Percentiles rank a stretch among this genome's conserved stretches.
Evolutionary conservation across 1,140 invertebrate genomes (phyloP).

Genomic region (Zaprionus lachaisei): DNA sequence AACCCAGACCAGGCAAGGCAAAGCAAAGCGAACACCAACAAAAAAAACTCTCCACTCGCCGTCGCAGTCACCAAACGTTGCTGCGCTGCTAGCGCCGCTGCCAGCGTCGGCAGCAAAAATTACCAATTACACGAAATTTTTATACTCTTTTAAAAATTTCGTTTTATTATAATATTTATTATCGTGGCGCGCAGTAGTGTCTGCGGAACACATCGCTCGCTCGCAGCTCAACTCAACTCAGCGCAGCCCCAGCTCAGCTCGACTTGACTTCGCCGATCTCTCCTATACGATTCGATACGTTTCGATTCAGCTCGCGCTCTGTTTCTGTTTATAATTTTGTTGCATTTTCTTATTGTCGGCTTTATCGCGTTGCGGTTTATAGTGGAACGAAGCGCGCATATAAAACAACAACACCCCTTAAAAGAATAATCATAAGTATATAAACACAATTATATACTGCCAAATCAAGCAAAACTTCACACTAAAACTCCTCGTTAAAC

Average conservation of each 20-base stretch:
- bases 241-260: constrained; percentile 40
- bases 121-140: constrained; percentile 85
- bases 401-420: constrained; percentile 36
- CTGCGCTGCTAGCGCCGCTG: constrained; percentile 54
- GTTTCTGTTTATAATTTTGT: constrained; percentile 71
- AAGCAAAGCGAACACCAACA: constrained; percentile 57
- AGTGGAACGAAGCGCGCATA: constrained; percentile 49
- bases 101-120: constrained; percentile 79
- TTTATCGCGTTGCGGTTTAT: constrained; percentile 68
- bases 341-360: constrained; percentile 76
- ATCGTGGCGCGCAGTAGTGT: constrained; percentile 84
- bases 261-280: constrained; percentile 44
- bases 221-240: constrained; percentile 59
- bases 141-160: constrained; percentile 85
- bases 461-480: constrained; percentile 40
- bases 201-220: constrained; percentile 71
- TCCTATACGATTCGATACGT: constrained; percentile 45
- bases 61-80: constrained; percentile 44
- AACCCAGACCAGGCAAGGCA: constrained; percentile 26
- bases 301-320: constrained; percentile 41
- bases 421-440: constrained; percentile 39
- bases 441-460: constrained; percentile 23
- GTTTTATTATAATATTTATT: constrained; percentile 85
- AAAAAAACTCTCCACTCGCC: constrained; percentile 14
- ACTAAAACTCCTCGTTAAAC: constrained; percentile 25